Base-by-base conservation (phyloP, 2,797 vertebrate species). In the Acanthis flammea region DNA sequence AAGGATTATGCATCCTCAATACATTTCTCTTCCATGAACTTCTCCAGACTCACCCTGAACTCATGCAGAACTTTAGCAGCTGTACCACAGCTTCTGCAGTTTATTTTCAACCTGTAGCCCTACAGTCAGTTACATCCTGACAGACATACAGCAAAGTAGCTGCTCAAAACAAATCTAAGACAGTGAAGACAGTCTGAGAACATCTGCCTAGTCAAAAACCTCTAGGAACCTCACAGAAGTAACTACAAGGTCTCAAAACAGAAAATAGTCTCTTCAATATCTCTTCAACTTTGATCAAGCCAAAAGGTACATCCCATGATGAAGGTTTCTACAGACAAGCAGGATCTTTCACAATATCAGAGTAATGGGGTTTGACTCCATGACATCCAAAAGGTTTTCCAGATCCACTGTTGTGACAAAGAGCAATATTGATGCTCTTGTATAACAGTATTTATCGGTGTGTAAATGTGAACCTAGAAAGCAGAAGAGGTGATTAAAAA, bases 351-450 rank as follows among this genome's bases (percentile, higher is more conserved):
- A 45, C 18, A 63, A 0, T 12, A 73, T 45, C 63, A 70, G 13
- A 79, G 31, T 45, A 85, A 53, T 2, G 5, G 0, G 1, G 21
- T 73, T 94, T 91, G 61, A 65, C 47, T 62, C 25, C 9, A 15
- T 14, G 9, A 55, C 7, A 2, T 42, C 9, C 47, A 74, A 51
- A 91, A 81, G 14, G 21, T 62, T 88, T 88, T 81, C 23, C 44
- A 76, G 44, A 57, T 72, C 30, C 58, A 16, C 28, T 74, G 2
- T 16, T 23, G 33, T 82, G 55, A 60, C 37, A 66, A 72, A 68
- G 31, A 71, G 33, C 28, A 76, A 41, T 25, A 41, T 0, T 25
- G 9, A 7, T 33, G 47, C 21, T 76, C 37, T 19, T 0, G 0
- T n/a, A 9, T 4, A 88, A 33, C 14, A 58, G 12, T 19, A 68